Percentiles rank a stretch among this genome's conserved stretches.
These are phyloP conservation scores for Gymnocheta viridis DNA, from an alignment of 2,888 invertebrate species.

Conservation along the genomic window DNA sequence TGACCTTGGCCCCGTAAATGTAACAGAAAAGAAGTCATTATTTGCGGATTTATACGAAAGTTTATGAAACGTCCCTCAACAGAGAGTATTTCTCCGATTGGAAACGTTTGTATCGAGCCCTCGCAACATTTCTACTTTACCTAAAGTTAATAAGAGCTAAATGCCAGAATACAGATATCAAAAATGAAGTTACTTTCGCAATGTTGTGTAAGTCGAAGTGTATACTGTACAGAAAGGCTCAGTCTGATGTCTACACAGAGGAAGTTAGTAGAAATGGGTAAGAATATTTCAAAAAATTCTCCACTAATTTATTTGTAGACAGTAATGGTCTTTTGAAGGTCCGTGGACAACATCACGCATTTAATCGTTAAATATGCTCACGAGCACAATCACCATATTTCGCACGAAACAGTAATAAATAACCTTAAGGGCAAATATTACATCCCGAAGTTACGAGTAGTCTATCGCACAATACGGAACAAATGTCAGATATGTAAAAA, in stretches of 20 bases:
- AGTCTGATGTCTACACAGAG: neutral
- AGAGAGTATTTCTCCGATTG: slow-evolving; percentile 47
- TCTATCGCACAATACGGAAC: slow-evolving; percentile 57
- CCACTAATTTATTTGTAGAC: slow-evolving; percentile 55
- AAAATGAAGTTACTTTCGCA: neutral
- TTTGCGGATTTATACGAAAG: neutral
- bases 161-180: neutral
- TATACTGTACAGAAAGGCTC: slow-evolving; percentile 13
- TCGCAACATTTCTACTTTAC: slow-evolving; percentile 50
- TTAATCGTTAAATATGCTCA: slow-evolving; percentile 66
- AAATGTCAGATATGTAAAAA: slow-evolving; percentile 64
- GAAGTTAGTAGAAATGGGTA: slow-evolving; percentile 33
- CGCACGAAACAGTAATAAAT: slow-evolving; percentile 62
- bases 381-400: slow-evolving; percentile 53
- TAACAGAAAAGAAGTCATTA: neutral
- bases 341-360: slow-evolving; percentile 47
- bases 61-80: neutral
- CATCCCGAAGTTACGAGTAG: slow-evolving; percentile 59
- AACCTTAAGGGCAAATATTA: slow-evolving; percentile 53
- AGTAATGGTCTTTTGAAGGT: slow-evolving; percentile 33
- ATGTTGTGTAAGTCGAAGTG: neutral
- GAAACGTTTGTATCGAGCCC: slow-evolving; percentile 55
- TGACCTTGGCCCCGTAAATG: neutral
- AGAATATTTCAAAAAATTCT: slow-evolving; percentile 17
- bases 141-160: slow-evolving; percentile 16